phyloP scores from a whole-genome alignment of 2,888 invertebrate genomes.

The Neuroscelio doddi region DNA sequence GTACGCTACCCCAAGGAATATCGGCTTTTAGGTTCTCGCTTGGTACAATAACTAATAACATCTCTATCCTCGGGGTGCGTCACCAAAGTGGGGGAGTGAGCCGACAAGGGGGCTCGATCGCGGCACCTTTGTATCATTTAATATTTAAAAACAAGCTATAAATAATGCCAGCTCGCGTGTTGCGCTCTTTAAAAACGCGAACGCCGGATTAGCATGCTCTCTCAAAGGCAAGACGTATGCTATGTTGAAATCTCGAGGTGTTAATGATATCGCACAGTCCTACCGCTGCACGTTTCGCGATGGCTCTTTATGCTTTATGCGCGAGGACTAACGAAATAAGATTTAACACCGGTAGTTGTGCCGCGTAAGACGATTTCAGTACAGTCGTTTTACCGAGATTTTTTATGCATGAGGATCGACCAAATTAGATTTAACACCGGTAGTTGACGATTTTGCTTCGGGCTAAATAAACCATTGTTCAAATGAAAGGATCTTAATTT shows the following conservation, averaged over 20 bases:
- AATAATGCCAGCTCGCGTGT: slow-evolving; percentile 67
- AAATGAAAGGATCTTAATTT: too few relatives aligned
- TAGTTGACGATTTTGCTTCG: too few relatives aligned
- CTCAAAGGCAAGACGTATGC: slow-evolving; percentile 66
- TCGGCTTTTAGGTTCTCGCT: slow-evolving; percentile 2
- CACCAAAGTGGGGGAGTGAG: slow-evolving; percentile 13
- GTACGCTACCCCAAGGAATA: slow-evolving; percentile 7
- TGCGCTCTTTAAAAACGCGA: slow-evolving; percentile 56
- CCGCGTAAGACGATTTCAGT: slow-evolving; percentile 18
- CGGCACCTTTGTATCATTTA: slow-evolving; percentile 71
- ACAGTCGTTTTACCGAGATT: not conserved
- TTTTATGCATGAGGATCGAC: too few relatives aligned
- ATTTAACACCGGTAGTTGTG: slow-evolving; percentile 37
- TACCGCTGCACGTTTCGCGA: slow-evolving; percentile 10
- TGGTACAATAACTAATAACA: slow-evolving; percentile 35
- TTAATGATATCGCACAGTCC: slow-evolving; percentile 41
- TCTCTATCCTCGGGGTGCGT: slow-evolving; percentile 34
- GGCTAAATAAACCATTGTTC: too few relatives aligned
- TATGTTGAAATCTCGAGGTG: slow-evolving; percentile 65
- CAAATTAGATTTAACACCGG: too few relatives aligned
- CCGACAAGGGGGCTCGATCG: slow-evolving; percentile 45
- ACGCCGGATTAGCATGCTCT: slow-evolving; percentile 57
- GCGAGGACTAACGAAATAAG: slow-evolving; percentile 39
- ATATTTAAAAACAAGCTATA: slow-evolving; percentile 73
- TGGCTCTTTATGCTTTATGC: slow-evolving; percentile 16